These are phyloP conservation scores for Aleadryas rufinucha DNA, from an alignment of 2,113 vertebrate genomes.

Conservation along the genomic window DNA sequence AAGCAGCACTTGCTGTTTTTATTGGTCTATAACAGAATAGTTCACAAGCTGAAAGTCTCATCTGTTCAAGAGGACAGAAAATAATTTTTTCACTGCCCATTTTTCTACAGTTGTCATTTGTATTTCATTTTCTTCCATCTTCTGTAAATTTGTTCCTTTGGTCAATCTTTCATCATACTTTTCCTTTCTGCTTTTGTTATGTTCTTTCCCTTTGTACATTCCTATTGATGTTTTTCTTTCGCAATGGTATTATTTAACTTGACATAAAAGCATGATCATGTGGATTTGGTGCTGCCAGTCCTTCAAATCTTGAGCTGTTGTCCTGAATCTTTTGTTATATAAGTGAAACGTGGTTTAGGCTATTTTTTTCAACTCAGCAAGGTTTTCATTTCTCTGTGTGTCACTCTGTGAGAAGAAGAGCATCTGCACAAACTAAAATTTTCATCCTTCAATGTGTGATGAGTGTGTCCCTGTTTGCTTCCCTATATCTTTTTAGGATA, in stretches of 20 bases:
- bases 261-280: neutral
- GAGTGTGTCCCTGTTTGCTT: neutral
- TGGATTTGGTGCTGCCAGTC: neutral
- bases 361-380: neutral
- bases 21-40: neutral
- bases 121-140: neutral
- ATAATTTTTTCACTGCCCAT: neutral
- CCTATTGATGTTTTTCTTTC: neutral
- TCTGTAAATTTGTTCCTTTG: neutral
- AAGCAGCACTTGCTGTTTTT: neutral
- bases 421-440: neutral
- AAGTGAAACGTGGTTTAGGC: rapidly evolving
- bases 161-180: neutral
- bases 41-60: neutral
- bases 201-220: neutral
- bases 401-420: neutral
- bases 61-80: neutral
- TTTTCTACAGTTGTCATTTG: neutral
- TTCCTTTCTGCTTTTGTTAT: neutral
- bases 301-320: neutral
- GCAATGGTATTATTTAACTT: neutral
- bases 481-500: neutral
- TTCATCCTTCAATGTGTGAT: neutral
- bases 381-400: neutral
- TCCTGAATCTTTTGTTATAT: neutral